phyloP scores from a whole-genome alignment of 2,797 vertebrate genomes.

The Poecilia gillii region DNA sequence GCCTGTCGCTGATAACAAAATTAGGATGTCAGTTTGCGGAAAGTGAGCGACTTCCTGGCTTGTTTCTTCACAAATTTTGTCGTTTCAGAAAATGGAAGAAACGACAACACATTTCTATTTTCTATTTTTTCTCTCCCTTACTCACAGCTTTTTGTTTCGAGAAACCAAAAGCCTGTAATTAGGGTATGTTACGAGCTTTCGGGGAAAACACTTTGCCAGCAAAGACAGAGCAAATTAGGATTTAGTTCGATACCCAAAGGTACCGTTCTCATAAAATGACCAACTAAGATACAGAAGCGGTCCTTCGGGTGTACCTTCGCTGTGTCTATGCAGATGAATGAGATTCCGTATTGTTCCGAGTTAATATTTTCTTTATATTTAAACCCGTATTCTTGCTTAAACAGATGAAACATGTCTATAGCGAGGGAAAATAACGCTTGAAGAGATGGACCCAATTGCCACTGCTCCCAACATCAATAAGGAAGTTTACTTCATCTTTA shows the following conservation, averaged over 20 bases:
- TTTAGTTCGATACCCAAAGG: not conserved
- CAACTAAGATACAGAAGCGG: not conserved
- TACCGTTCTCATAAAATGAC: not conserved
- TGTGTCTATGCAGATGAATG: not conserved
- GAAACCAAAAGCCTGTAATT: not conserved
- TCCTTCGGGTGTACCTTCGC: not conserved
- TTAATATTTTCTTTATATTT: not conserved
- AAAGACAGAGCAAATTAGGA: not conserved
- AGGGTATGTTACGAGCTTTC: not conserved
- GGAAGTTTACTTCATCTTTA: conserved; percentile 39
- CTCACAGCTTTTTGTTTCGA: not conserved
- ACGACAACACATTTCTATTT: not conserved
- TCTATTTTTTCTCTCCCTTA: not conserved
- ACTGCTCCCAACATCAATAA: conserved; percentile 22
- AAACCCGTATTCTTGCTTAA: not conserved
- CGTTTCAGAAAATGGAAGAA: not conserved
- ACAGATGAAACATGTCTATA: not conserved
- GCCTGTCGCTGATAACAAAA: not conserved
- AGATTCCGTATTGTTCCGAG: not conserved
- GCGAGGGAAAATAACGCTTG: not conserved
- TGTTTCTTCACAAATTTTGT: not conserved
- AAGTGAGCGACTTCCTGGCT: not conserved
- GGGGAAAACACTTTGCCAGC: not conserved
- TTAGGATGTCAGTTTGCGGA: not conserved
- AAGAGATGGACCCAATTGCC: conserved; percentile 5